Percentiles rank a stretch among this genome's conserved stretches.
These are phyloP conservation scores for Nesogale talazaci DNA, from an alignment of 2,113 vertebrate species.

Conservation along the genomic window DNA sequence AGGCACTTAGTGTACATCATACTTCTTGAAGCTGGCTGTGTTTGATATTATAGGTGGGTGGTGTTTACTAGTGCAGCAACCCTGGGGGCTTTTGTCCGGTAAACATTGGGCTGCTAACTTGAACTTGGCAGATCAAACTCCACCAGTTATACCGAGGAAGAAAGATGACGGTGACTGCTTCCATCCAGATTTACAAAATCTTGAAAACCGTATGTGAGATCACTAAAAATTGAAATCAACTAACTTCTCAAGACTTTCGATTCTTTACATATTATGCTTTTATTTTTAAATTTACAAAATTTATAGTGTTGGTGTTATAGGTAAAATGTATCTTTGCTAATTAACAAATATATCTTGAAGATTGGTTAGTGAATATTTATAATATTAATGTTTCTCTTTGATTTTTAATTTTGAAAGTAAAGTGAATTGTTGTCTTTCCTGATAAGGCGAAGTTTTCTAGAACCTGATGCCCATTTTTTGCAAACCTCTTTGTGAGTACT, in stretches of 20 bases:
- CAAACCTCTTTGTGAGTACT: neutral
- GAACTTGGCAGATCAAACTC: too few species aligned
- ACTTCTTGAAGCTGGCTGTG: neutral
- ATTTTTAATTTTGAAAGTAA: conserved; percentile 4
- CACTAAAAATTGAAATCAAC: too few species aligned
- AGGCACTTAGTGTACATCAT: neutral
- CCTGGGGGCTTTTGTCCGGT: too few species aligned
- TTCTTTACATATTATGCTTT: neutral
- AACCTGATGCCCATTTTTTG: neutral
- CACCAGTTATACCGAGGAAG: too few species aligned
- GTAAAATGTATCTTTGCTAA: neutral
- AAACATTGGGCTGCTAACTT: too few species aligned
- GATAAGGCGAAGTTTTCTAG: conserved; percentile 10
- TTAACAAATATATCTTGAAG: neutral
- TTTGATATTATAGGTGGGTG: neutral
- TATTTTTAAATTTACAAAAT: neutral
- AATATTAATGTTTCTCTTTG: neutral
- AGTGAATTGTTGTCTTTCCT: conserved; percentile 28
- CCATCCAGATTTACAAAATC: too few species aligned
- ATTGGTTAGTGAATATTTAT: conserved; percentile 32
- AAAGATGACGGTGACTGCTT: too few species aligned
- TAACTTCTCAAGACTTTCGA: neutral
- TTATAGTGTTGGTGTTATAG: neutral
- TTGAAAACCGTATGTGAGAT: too few species aligned
- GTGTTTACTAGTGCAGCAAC: neutral